Percentiles rank a stretch among this genome's conserved stretches.
Conservation (phyloP, 2,797 vertebrate genomes). For the Oryzias sinensis region DNA sequence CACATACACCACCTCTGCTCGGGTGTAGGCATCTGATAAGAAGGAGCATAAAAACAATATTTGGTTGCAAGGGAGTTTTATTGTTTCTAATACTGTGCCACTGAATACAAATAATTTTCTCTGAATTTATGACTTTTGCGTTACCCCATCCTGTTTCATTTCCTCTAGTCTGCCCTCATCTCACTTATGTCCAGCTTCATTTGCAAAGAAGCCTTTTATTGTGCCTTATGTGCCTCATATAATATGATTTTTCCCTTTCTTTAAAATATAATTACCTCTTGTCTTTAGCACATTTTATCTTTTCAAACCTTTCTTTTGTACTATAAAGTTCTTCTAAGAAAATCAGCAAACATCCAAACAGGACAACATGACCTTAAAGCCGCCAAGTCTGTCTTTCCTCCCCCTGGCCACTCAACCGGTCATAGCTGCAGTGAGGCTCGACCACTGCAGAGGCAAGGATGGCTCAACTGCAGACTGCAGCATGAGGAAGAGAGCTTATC, state of each 20-base stretch:
- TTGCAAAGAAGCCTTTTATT: constrained; percentile 27
- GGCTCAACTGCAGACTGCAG: constrained; percentile 69
- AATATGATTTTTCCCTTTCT: constrained; percentile 7
- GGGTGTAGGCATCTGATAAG: constrained; percentile 91
- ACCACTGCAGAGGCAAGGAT: constrained; percentile 67
- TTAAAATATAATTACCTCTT: not conserved
- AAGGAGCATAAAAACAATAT: constrained; percentile 28
- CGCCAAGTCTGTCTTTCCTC: constrained; percentile 52
- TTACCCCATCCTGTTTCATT: constrained; percentile 20
- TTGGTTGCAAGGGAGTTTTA: constrained; percentile 20
- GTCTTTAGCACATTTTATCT: constrained; percentile 1
- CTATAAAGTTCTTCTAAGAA: constrained; percentile 27
- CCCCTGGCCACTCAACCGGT: constrained; percentile 67
- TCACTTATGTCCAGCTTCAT: constrained; percentile 36
- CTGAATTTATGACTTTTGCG: constrained; percentile 7
- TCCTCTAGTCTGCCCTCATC: constrained; percentile 24
- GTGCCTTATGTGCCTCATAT: constrained; percentile 11
- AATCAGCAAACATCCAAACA: constrained; percentile 56
- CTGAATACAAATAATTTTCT: not conserved
- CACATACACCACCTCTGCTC: constrained; percentile 93
- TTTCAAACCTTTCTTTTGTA: constrained; percentile 10
- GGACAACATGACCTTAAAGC: constrained; percentile 66
- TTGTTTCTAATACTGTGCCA: not conserved
- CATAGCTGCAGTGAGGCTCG: constrained; percentile 65
- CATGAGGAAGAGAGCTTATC: constrained; percentile 62